Base-by-base conservation (phyloP, 2,888 invertebrate species). In the Nemapogon koenigi region DNA sequence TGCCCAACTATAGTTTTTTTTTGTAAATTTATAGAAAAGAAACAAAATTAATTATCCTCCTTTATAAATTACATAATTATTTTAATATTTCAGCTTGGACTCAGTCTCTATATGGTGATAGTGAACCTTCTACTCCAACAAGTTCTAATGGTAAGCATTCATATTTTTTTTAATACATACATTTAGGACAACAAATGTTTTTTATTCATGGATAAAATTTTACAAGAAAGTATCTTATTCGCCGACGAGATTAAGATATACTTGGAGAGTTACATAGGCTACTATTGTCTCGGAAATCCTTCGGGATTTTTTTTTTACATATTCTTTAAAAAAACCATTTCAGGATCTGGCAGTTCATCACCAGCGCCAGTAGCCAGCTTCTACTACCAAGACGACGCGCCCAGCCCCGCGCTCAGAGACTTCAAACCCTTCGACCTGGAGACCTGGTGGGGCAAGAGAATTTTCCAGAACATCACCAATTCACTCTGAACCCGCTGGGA, bases 361-460 rank as follows among this genome's bases (percentile, higher is more conserved):
- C 68, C 68, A 25, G 66, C 69, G 17, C 73, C 78, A 17, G 69
- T 73, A 25, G 63, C 75, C 22, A 80, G 68, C 54, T 69, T 87
- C 25, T 90, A 86, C 66, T 91, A 89, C 64, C 86, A 89, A 49
- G 90, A 90, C 51, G 81, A 82, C 25, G 86, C 85, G 40, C 88
- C 89, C 7, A 88, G 86, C 57, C 81, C 86, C 25, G 78, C 81
- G 16, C 76, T 91, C 36, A 83, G 84, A 51, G 91, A 92, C 67
- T 94, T 94, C 63, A 90, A 91, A 56, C 91, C 93, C 14, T 94
- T 94, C 57, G 94, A 94, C 75, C 81, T 94, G 56, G 94, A 93
- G 62, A 87, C 90, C 25, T 94, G 92, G 90, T 94, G 93, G 92
- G 92, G 92, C 44, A 89, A 90, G 60, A 81, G 93, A 46, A 76